Percentiles rank a stretch among this genome's conserved stretches.
phyloP scores from a whole-genome alignment of 2,888 invertebrate species.

The Piscicola geometra region DNA sequence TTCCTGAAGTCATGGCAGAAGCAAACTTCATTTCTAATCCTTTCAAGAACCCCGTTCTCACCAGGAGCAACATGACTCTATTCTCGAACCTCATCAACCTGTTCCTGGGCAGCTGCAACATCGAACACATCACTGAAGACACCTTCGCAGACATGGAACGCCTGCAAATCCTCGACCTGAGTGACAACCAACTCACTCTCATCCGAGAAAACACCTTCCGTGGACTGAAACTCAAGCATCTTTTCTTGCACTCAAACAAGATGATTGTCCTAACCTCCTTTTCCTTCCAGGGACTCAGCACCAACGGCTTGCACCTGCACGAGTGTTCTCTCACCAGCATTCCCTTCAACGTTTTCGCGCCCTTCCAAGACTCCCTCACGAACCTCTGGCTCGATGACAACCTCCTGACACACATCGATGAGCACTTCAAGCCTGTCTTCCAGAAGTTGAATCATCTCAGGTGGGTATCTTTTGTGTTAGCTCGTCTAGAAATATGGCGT shows the following conservation, averaged over 20 bases:
- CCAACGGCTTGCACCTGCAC: slow-evolving; percentile 52
- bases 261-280: slow-evolving; percentile 47
- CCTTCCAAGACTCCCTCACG: slow-evolving; percentile 50
- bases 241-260: slow-evolving; percentile 53
- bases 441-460: slow-evolving; percentile 48
- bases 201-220: slow-evolving; percentile 53
- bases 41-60: slow-evolving; percentile 47
- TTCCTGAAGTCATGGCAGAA: slow-evolving; percentile 49
- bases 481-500: no score
- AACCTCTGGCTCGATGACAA: slow-evolving; percentile 53
- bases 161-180: slow-evolving; percentile 52
- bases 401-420: slow-evolving; percentile 49
- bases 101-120: slow-evolving; percentile 52
- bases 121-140: slow-evolving; percentile 50
- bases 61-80: slow-evolving; percentile 49
- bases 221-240: slow-evolving; percentile 50
- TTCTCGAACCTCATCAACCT: slow-evolving; percentile 50
- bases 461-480: slow-evolving; percentile 38
- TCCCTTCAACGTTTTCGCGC: slow-evolving; percentile 48
- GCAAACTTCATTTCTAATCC: slow-evolving; percentile 52
- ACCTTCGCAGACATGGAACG: slow-evolving; percentile 51
- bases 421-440: slow-evolving; percentile 49
- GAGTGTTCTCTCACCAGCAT: slow-evolving; percentile 50
- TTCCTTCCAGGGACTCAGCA: slow-evolving; percentile 50
- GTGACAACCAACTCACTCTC: slow-evolving; percentile 51